A percentile compares a stretch with the other conserved stretches of the same genome.
These are phyloP conservation scores for Solenopsis invicta DNA, from an alignment of 1,140 invertebrate genomes.

Conservation along the genomic window DNA sequence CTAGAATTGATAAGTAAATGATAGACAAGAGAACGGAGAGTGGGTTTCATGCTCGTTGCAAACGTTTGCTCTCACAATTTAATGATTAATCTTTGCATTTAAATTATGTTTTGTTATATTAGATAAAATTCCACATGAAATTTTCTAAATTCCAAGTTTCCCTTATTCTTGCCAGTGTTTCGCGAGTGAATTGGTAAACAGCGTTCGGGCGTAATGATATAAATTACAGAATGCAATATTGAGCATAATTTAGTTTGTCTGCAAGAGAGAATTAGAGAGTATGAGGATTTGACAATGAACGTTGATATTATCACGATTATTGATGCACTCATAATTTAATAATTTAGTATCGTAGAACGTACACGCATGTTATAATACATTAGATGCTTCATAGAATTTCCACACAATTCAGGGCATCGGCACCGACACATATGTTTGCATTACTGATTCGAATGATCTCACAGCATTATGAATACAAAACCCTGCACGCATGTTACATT, in stretches of 20 bases:
- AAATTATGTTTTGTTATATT: background rate
- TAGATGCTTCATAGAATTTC: constrained; percentile 31
- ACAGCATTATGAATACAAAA: constrained; percentile 33
- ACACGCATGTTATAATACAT: constrained; percentile 30
- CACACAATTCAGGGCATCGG: constrained; percentile 23
- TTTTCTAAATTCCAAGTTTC: background rate
- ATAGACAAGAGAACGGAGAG: background rate
- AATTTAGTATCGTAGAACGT: constrained; percentile 42
- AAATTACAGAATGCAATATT: background rate
- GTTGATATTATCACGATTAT: constrained; percentile 2
- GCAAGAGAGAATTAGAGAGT: constrained; percentile 13
- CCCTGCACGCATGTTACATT: constrained; percentile 35
- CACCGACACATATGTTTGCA: constrained; percentile 40
- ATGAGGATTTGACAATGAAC: background rate
- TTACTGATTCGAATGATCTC: constrained; percentile 27
- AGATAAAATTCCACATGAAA: background rate
- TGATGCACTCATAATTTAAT: constrained; percentile 40
- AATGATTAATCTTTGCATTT: background rate
- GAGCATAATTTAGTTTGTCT: constrained; percentile 15
- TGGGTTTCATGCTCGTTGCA: background rate
- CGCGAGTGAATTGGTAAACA: background rate
- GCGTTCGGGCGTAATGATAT: constrained; percentile 3
- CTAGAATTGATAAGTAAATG: background rate
- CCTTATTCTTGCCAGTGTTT: background rate
- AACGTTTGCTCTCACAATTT: background rate